phyloP scores from a whole-genome alignment of 2,797 vertebrate species.

The Pangasius macronema region DNA sequence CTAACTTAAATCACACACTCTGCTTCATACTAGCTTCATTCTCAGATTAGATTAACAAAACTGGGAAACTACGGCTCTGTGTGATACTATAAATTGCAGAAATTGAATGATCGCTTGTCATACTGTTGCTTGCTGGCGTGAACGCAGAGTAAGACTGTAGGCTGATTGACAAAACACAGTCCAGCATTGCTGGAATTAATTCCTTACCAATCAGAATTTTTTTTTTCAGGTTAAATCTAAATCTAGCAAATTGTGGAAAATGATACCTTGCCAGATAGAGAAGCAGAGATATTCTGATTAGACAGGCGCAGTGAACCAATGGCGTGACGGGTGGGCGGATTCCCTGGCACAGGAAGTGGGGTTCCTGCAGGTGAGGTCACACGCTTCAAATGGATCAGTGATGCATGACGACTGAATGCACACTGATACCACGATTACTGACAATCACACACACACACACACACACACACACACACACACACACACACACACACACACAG shows the following conservation, averaged over 20 bases:
- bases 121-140: too few relatives aligned
- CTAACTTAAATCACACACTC: not conserved
- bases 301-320: slow-evolving; percentile 77
- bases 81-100: not conserved
- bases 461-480: slow-evolving; percentile 41
- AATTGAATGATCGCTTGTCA: not conserved
- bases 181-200: slow-evolving; percentile 93
- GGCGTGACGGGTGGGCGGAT: slow-evolving; percentile 49
- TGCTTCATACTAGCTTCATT: not conserved
- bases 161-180: slow-evolving; percentile 89
- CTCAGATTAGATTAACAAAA: not conserved
- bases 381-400: slow-evolving; percentile 50
- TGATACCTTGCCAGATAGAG: slow-evolving; percentile 96
- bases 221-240: slow-evolving; percentile 94
- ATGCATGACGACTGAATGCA: slow-evolving; percentile 58
- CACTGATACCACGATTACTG: slow-evolving; percentile 54
- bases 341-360: slow-evolving; percentile 54
- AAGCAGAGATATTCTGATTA: slow-evolving; percentile 94
- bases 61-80: not conserved
- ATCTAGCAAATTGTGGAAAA: slow-evolving; percentile 96
- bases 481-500: slow-evolving; percentile 12
- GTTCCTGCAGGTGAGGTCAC: slow-evolving; percentile 58
- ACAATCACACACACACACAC: slow-evolving; percentile 52
- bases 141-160: not conserved
- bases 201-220: slow-evolving; percentile 93